Evolutionary conservation across 1,140 invertebrate genomes (phyloP).

Genomic region (Drosophila mayri): DNA sequence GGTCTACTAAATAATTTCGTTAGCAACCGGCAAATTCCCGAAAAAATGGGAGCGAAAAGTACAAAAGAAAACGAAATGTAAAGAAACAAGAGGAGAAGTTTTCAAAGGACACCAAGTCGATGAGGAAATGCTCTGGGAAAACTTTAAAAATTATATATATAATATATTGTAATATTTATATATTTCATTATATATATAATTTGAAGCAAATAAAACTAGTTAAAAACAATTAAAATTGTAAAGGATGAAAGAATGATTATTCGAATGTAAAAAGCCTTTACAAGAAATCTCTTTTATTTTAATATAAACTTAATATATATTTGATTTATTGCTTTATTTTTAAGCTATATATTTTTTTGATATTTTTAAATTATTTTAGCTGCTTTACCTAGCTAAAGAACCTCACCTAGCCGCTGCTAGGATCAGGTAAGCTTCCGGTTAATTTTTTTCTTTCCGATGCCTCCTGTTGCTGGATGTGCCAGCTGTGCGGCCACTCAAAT

Average conservation of each 20-base stretch:
- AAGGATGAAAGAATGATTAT: not conserved
- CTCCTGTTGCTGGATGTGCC: constrained; percentile 53
- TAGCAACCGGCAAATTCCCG: constrained; percentile 20
- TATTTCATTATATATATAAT: not conserved
- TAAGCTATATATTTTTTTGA: not conserved
- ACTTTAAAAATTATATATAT: not conserved
- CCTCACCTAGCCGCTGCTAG: not conserved
- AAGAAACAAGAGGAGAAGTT: constrained; percentile 25
- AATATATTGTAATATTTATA: not conserved
- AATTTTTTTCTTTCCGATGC: constrained; percentile 20
- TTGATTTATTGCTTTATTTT: not conserved
- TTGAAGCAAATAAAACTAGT: too few species aligned
- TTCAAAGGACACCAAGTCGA: not conserved
- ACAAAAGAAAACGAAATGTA: constrained; percentile 35
- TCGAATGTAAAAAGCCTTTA: not conserved
- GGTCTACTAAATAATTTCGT: constrained; percentile 60
- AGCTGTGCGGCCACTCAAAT: constrained; percentile 74
- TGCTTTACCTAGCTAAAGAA: not conserved
- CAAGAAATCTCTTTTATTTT: too few species aligned
- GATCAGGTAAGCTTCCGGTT: constrained; percentile 21
- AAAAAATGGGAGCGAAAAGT: constrained; percentile 22
- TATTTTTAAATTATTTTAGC: not conserved
- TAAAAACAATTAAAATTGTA: too few species aligned
- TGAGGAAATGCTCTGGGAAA: constrained; percentile 12
- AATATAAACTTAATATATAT: not conserved